phyloP scores from a whole-genome alignment of 2,113 vertebrate species.

The Stegostoma tigrinum region DNA sequence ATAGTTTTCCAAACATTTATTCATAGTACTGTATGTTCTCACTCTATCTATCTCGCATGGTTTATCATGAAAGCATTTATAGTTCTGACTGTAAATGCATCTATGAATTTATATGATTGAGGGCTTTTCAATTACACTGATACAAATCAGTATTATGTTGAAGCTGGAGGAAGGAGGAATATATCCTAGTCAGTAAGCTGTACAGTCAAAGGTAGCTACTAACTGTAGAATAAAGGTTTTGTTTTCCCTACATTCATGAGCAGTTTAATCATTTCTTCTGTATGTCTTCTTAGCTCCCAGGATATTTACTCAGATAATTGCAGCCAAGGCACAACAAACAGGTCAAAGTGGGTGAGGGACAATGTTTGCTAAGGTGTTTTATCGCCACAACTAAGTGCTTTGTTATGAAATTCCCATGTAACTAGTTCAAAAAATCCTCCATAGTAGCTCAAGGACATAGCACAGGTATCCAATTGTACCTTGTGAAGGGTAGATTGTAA shows the following conservation, averaged over 20 bases:
- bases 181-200: neutral
- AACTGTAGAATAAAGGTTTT: neutral
- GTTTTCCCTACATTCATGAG: neutral
- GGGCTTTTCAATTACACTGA: neutral
- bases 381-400: neutral
- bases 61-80: neutral
- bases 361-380: neutral
- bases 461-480: neutral
- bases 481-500: neutral
- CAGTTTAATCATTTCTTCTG: neutral
- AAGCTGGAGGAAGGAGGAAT: neutral
- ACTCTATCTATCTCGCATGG: neutral
- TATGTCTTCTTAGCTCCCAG: neutral
- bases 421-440: too few species aligned
- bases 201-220: constrained; percentile 10
- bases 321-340: neutral
- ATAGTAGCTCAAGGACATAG: neutral
- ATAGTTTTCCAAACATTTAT: neutral
- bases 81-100: neutral
- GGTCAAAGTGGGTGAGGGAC: neutral
- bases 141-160: neutral
- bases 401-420: neutral
- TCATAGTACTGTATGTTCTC: neutral
- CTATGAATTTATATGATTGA: neutral
- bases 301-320: neutral